Conservation (phyloP, 23 tunicate species). For the Phallusia fumigata region DNA sequence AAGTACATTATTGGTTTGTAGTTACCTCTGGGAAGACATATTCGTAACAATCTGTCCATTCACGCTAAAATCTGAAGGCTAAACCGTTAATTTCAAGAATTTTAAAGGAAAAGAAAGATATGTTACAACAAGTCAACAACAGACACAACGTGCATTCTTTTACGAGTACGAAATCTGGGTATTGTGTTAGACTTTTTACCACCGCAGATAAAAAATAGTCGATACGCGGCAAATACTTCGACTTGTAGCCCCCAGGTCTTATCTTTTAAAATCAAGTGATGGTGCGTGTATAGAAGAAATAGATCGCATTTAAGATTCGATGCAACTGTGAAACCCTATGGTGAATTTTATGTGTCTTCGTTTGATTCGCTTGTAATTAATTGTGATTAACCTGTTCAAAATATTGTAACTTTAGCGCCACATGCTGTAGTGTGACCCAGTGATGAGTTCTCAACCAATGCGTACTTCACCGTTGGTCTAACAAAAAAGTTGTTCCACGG, state of each 20-base stretch:
- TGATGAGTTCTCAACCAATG: not conserved
- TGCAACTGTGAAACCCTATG: not conserved
- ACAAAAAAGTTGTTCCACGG: not conserved
- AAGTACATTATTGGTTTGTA: conserved; percentile 15
- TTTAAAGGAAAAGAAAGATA: conserved; percentile 1
- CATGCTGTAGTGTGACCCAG: not conserved
- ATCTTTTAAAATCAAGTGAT: not conserved
- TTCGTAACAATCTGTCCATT: conserved; percentile 17
- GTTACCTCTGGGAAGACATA: conserved; percentile 31
- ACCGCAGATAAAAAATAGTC: not conserved
- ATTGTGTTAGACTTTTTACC: not conserved
- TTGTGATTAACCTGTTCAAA: not conserved
- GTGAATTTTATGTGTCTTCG: not conserved
- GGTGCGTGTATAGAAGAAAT: not conserved
- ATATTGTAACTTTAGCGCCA: not conserved
- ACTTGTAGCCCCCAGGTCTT: conserved; percentile 2
- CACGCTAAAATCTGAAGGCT: not conserved
- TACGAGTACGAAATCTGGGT: not conserved
- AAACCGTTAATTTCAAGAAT: not conserved
- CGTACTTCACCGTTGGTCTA: not conserved
- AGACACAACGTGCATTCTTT: not conserved
- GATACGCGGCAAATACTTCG: not conserved
- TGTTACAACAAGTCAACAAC: not conserved
- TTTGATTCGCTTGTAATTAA: not conserved
- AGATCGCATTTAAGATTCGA: not conserved